Evolutionary conservation across 2,113 vertebrate genomes (phyloP).

Genomic region (Atlantisia rogersi): DNA sequence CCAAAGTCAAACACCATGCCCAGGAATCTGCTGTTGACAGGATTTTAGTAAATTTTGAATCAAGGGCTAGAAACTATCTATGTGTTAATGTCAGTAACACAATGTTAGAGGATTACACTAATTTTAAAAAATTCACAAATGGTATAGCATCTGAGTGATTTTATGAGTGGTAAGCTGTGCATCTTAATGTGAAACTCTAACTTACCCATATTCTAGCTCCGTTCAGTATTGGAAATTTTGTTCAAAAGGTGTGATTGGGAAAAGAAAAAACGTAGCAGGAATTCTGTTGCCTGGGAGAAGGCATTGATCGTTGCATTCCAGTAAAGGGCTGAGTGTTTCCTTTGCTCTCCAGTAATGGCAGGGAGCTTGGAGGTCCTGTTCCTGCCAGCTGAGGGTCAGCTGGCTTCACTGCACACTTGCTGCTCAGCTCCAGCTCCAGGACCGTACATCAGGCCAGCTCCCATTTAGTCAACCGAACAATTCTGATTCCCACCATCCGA

Average conservation of each 20-base stretch:
- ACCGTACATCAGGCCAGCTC: not conserved
- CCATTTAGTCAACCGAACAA: not conserved
- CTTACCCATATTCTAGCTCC: not conserved
- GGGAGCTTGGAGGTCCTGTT: not conserved
- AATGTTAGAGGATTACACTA: not conserved
- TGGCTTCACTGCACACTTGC: fast-evolving
- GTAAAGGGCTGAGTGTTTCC: not conserved
- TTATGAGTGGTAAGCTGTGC: not conserved
- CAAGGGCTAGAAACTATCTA: not conserved
- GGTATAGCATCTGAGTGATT: not conserved
- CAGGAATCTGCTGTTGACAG: not conserved
- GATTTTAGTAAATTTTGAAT: not conserved
- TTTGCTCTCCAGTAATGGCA: not conserved
- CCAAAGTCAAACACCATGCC: not conserved
- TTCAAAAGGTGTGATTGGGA: not conserved
- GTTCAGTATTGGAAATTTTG: not conserved
- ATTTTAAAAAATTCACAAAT: not conserved
- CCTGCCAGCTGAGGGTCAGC: not conserved
- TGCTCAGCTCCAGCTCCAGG: not conserved
- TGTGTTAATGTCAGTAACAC: not conserved
- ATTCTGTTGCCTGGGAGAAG: not conserved
- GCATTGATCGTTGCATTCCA: not conserved
- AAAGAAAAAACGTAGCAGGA: not conserved
- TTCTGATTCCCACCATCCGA: not conserved
- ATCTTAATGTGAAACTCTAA: not conserved